A percentile compares a stretch with the other conserved stretches of the same genome.
Conservation (phyloP, 2,113 vertebrate species). For the Vulpes lagopus region DNA sequence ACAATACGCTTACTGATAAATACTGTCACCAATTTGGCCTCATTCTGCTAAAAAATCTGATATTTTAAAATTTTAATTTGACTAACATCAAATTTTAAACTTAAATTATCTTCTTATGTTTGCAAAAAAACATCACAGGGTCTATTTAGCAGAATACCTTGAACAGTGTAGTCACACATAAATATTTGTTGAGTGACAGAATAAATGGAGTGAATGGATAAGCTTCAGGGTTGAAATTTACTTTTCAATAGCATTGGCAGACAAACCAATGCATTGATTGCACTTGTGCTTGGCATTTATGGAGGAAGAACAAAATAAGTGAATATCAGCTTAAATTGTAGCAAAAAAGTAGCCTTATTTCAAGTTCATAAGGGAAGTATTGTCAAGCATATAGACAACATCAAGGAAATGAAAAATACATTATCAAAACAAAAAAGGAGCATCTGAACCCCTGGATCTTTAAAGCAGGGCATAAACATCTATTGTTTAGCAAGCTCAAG, state of each 20-base stretch:
- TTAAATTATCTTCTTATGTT: slow-evolving; percentile 22
- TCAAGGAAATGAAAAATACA: slow-evolving; percentile 10
- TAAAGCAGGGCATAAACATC: slow-evolving; percentile 5
- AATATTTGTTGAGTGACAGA: slow-evolving; percentile 61
- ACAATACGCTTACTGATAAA: slow-evolving; percentile 2
- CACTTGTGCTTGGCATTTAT: slow-evolving; percentile 31
- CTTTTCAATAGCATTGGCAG: slow-evolving; percentile 51
- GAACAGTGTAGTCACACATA: background rate
- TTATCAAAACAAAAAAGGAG: slow-evolving; percentile 24
- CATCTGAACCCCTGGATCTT: background rate
- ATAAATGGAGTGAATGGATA: slow-evolving; percentile 49
- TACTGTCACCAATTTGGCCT: slow-evolving; percentile 21
- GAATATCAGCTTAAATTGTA: slow-evolving; percentile 50
- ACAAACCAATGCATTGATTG: background rate
- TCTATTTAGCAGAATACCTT: slow-evolving; percentile 29
- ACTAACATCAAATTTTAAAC: slow-evolving; percentile 46
- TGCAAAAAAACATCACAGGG: background rate
- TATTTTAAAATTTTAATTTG: slow-evolving; percentile 46
- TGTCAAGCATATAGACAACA: slow-evolving; percentile 16
- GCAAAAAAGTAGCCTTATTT: slow-evolving; percentile 15
- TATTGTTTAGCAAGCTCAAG: slow-evolving; percentile 40
- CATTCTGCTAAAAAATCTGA: slow-evolving; percentile 37
- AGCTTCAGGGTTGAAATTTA: slow-evolving; percentile 45
- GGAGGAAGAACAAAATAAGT: slow-evolving; percentile 52
- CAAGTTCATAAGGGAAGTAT: slow-evolving; percentile 8